These are phyloP conservation scores for Zaprionus ornatus DNA, from an alignment of 1,140 invertebrate genomes.

Conservation along the genomic window DNA sequence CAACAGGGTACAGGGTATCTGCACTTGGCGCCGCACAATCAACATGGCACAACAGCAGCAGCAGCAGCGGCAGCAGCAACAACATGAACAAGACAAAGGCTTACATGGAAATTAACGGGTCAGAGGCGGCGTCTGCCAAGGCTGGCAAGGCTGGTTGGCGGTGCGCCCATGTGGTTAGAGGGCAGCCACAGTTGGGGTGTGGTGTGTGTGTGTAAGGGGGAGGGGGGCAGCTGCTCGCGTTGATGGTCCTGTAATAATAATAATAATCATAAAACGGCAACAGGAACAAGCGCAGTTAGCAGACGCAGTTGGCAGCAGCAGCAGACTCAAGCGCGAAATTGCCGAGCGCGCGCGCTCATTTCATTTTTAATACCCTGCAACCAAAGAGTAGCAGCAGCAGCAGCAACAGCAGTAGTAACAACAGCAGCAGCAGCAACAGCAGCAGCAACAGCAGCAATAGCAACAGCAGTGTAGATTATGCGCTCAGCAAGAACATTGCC, in stretches of 20 bases:
- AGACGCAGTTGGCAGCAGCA: conserved; percentile 14
- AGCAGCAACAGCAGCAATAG: no score
- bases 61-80: conserved; percentile 39
- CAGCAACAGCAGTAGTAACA: no score
- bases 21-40: conserved; percentile 20
- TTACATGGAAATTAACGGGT: conserved; percentile 67
- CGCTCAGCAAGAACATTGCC: no score
- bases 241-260: conserved; percentile 54
- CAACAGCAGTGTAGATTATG: no score
- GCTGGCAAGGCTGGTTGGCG: conserved; percentile 30
- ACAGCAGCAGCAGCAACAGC: no score
- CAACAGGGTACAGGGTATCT: not conserved
- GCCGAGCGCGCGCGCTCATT: conserved; percentile 26
- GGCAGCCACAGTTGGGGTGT: conserved; percentile 4
- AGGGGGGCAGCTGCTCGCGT: conserved; percentile 1
- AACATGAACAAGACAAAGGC: conserved; percentile 65
- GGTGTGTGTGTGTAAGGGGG: not conserved
- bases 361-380: conserved; percentile 19
- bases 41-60: conserved; percentile 24
- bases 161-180: conserved; percentile 61
- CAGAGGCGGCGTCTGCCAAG: not conserved
- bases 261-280: conserved; percentile 69
- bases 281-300: conserved; percentile 39
- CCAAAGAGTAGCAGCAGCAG: not conserved
- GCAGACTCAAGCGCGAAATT: conserved; percentile 46